phyloP scores from a whole-genome alignment of 2,113 vertebrate species.

The Ctenomys sociabilis region DNA sequence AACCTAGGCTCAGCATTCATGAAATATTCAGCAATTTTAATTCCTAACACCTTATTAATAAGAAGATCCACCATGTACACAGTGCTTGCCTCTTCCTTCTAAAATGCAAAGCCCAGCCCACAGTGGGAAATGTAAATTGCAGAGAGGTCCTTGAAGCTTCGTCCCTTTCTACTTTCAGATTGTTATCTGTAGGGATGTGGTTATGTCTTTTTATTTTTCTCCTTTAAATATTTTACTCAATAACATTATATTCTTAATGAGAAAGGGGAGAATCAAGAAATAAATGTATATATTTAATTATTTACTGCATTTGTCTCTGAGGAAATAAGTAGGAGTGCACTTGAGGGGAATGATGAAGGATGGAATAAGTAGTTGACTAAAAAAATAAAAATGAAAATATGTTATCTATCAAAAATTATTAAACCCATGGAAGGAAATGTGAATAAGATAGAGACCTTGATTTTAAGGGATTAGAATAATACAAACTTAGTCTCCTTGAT shows the following conservation, averaged over 20 bases:
- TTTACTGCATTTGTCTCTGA: not conserved
- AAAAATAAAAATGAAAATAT: not conserved
- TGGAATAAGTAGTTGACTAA: not conserved
- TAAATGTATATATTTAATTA: not conserved
- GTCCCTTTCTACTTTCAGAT: not conserved
- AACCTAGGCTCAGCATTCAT: not conserved
- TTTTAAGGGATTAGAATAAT: not conserved
- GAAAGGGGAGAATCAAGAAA: not conserved
- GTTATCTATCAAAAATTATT: not conserved
- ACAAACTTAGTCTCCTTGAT: not conserved
- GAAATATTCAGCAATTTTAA: not conserved
- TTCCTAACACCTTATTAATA: too few species aligned
- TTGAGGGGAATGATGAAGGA: not conserved
- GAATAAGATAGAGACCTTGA: not conserved
- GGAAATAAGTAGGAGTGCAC: not conserved
- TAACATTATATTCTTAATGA: not conserved
- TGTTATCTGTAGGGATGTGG: not conserved
- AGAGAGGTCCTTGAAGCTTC: not conserved
- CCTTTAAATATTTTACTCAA: constrained; percentile 1
- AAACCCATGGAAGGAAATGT: not conserved
- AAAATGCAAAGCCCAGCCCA: not conserved
- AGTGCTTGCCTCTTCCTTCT: not conserved
- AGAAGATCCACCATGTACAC: not conserved
- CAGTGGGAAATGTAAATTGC: not conserved
- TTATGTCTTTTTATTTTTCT: not conserved